Percentiles rank a stretch among this genome's conserved stretches.
phyloP scores from a whole-genome alignment of 2,888 invertebrate species.

The Drosophila putrida region DNA sequence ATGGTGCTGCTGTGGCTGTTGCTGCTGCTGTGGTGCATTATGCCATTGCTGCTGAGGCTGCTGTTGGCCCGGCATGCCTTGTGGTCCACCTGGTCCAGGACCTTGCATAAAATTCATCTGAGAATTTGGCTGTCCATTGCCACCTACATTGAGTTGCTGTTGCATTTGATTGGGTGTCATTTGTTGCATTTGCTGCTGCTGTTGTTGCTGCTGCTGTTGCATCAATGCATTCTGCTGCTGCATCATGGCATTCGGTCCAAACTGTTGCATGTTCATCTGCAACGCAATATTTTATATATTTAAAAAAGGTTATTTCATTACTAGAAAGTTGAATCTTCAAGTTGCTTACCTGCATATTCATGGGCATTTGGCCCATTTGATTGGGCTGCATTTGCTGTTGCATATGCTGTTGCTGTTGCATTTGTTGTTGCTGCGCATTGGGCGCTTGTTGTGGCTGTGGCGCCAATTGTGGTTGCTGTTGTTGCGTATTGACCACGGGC shows the following conservation, averaged over 20 bases:
- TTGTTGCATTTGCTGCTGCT: constrained; percentile 82
- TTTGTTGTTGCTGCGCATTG: constrained; percentile 82
- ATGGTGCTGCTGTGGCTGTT: constrained; percentile 78
- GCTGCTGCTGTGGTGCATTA: constrained; percentile 70
- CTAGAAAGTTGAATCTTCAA: background rate
- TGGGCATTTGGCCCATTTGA: constrained; percentile 84
- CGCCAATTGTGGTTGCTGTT: constrained; percentile 82
- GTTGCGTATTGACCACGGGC: constrained; percentile 83
- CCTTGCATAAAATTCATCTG: constrained; percentile 84
- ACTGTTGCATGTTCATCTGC: constrained; percentile 85
- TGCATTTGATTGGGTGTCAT: constrained; percentile 81
- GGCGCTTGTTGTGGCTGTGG: constrained; percentile 74
- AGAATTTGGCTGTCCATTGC: constrained; percentile 81
- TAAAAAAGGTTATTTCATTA: background rate
- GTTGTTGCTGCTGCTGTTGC: constrained; percentile 84
- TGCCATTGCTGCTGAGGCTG: constrained; percentile 85
- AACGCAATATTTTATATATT: background rate
- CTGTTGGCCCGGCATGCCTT: constrained; percentile 82
- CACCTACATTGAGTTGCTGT: constrained; percentile 80
- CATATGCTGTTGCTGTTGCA: constrained; percentile 85
- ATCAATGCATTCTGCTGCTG: constrained; percentile 57
- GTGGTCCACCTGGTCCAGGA: constrained; percentile 70
- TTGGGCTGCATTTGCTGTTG: constrained; percentile 82
- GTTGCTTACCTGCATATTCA: constrained; percentile 84
- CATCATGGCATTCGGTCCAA: constrained; percentile 81